Conservation (phyloP, 1,140 invertebrate genomes). For the Pemphigus obesinymphae region DNA sequence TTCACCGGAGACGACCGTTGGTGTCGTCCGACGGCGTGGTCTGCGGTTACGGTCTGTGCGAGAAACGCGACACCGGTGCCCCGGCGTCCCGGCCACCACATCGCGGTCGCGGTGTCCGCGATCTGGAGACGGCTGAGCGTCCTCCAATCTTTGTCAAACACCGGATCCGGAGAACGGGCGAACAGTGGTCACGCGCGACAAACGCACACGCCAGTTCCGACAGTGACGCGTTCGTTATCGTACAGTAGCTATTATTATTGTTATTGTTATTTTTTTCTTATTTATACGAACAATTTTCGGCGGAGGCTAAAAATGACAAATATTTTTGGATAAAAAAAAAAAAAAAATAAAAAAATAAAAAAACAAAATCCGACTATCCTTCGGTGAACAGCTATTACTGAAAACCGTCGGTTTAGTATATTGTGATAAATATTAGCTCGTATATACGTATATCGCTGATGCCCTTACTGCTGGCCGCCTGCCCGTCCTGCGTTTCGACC, state of each 20-base stretch:
- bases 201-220: too few relatives aligned
- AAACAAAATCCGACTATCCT: too few relatives aligned
- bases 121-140: not conserved
- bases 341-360: not conserved
- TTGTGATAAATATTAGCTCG: too few relatives aligned
- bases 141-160: too few relatives aligned
- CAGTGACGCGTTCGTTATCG: too few relatives aligned
- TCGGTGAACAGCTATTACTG: too few relatives aligned
- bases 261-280: too few relatives aligned
- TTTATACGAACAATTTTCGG: too few relatives aligned
- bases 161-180: not conserved
- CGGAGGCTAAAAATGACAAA: too few relatives aligned
- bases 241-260: too few relatives aligned
- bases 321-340: too few relatives aligned
- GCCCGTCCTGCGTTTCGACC: slow-evolving; percentile 29
- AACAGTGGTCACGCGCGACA: not conserved
- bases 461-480: not conserved
- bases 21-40: not conserved
- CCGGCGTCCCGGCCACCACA: not conserved
- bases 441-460: not conserved
- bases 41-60: not conserved
- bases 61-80: not conserved
- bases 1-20: not conserved
- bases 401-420: too few relatives aligned
- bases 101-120: not conserved